phyloP scores from a whole-genome alignment of 1,140 invertebrate genomes.

The Drosophila asahinai region DNA sequence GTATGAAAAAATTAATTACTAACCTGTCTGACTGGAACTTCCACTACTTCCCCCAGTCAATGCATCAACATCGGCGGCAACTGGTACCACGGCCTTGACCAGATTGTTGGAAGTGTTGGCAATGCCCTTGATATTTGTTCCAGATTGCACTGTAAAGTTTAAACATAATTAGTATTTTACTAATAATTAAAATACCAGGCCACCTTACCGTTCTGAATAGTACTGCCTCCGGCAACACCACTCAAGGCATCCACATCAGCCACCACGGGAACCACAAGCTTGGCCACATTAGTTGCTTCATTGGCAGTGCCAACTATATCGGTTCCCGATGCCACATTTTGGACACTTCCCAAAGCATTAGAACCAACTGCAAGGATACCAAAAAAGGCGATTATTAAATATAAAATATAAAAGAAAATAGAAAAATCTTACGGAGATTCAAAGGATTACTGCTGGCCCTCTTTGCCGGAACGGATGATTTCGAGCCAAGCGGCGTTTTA shows the following conservation, averaged over 20 bases:
- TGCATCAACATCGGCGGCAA: neutral
- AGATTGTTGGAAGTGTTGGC: neutral
- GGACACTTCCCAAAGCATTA: neutral
- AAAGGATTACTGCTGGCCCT: conserved; percentile 25
- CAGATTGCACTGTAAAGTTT: neutral
- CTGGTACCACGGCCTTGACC: neutral
- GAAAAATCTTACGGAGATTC: neutral
- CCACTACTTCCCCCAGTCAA: neutral
- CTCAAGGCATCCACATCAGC: neutral
- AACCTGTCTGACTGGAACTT: neutral
- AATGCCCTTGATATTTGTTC: neutral
- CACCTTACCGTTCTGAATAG: neutral
- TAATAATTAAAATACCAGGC: neutral
- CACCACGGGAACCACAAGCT: too few species aligned
- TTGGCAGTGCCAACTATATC: neutral
- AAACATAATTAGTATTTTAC: too few species aligned
- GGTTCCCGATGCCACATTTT: neutral
- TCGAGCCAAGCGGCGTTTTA: neutral
- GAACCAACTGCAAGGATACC: conserved; percentile 1
- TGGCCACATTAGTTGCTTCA: too few species aligned
- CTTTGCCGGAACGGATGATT: conserved; percentile 31
- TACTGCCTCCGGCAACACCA: neutral
- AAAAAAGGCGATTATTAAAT: neutral
- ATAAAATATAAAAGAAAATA: neutral
- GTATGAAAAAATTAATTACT: neutral